Conservation (phyloP, 2,888 invertebrate species). For the Tenthredo notha region DNA sequence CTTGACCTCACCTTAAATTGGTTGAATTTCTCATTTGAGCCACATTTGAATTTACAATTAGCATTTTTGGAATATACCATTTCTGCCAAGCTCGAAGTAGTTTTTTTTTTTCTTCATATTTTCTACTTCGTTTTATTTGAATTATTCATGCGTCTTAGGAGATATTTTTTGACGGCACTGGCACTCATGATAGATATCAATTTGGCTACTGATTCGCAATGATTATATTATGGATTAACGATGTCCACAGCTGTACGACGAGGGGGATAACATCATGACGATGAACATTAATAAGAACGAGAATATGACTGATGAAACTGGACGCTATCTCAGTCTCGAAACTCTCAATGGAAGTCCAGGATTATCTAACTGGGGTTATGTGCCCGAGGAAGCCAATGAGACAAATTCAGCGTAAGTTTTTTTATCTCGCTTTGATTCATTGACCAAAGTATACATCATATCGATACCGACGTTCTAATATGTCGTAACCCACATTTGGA, state of each 20-base stretch:
- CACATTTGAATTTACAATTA: not conserved
- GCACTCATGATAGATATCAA: not conserved
- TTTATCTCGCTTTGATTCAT: not conserved
- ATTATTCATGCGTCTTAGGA: not conserved
- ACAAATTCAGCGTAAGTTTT: conserved; percentile 68
- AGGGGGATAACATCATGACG: conserved; percentile 81
- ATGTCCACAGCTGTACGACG: conserved; percentile 82
- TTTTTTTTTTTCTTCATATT: not conserved
- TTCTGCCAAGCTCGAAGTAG: not conserved
- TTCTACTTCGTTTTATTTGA: not conserved
- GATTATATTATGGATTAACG: conserved; percentile 32
- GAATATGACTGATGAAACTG: conserved; percentile 71
- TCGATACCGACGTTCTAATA: too few species aligned
- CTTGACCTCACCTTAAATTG: not conserved
- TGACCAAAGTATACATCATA: not conserved
- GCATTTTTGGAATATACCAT: not conserved
- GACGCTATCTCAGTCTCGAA: conserved; percentile 72
- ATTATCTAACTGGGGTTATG: conserved; percentile 85
- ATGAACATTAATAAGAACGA: conserved; percentile 77
- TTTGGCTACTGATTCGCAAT: not conserved
- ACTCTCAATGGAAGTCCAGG: conserved; percentile 83
- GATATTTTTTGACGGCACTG: not conserved
- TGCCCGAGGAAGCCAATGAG: conserved; percentile 70
- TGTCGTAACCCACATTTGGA: too few species aligned
- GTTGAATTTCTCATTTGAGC: not conserved